These are phyloP conservation scores for Unio pictorum DNA, from an alignment of 2,888 invertebrate species.

Conservation along the genomic window DNA sequence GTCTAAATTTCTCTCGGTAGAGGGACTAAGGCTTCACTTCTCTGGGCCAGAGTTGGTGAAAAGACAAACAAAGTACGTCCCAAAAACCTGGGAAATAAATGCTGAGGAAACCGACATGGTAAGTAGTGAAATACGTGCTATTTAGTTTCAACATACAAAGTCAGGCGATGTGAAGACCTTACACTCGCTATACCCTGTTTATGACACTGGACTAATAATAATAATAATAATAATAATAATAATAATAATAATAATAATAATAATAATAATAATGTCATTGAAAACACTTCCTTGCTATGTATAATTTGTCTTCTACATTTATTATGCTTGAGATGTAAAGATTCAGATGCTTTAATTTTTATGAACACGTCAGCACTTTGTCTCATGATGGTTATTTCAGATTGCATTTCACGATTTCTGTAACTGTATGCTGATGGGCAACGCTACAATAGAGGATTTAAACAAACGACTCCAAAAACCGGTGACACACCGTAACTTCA, in stretches of 20 bases:
- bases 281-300: too few species aligned
- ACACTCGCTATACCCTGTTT: too few species aligned
- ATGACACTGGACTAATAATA: background rate
- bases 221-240: too few species aligned
- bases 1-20: slow-evolving; percentile 35
- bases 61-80: slow-evolving; percentile 40
- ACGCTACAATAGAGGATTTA: slow-evolving; percentile 80
- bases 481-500: slow-evolving; percentile 77
- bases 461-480: slow-evolving; percentile 75
- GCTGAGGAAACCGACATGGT: slow-evolving; percentile 42
- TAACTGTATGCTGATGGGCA: slow-evolving; percentile 80
- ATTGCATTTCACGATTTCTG: slow-evolving; percentile 77
- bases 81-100: slow-evolving; percentile 47
- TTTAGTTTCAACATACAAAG: too few species aligned
- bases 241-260: too few species aligned
- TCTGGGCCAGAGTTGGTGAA: slow-evolving; percentile 48
- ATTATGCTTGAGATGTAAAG: too few species aligned
- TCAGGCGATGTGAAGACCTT: too few species aligned
- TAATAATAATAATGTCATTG: too few species aligned
- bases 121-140: slow-evolving; percentile 3
- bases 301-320: too few species aligned
- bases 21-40: slow-evolving; percentile 49
- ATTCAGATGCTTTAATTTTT: too few species aligned
- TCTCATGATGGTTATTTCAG: slow-evolving; percentile 25
- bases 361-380: too few species aligned